Evolutionary conservation across 2,888 invertebrate species (phyloP), one percentile per base, ranked within the genome.

Genomic region (Rhimphoctona megacephalus): DNA sequence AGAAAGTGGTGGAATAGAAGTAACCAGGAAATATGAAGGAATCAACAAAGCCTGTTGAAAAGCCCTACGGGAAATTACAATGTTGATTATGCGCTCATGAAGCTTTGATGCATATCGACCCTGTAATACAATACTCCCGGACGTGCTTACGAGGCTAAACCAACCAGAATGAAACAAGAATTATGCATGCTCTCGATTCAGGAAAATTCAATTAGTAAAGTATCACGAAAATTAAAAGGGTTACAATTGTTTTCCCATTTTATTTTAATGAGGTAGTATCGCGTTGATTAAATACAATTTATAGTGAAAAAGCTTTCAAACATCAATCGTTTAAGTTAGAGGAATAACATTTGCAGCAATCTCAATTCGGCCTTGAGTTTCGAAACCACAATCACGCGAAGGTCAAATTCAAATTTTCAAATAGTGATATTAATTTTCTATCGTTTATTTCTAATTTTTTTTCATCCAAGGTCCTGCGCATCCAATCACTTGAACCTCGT

Each of bases 31-130:
- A 57, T 54, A 57, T 22, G 39, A 22, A 57, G n/a, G 57, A 70
- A 70, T 57, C 57, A 80, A 80, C 79, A 80, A 33, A 46, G 57
- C 17, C n/a, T 70, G 79, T 33, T 70, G 52, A 70, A 57, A 14
- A 70, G 33, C 69, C 25, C 46, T 61, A 49, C 25, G 46, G 70
- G 61, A 43, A 69, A 69, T 79, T 54, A 52, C 69, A 54, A 25
- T 22, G 43, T 69, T 79, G 69, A 39, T 39, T 80, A n/a, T 70
- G 52, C 25, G 25, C 70, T 36, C 69, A 80, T 54, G 33, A 39
- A 80, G 70, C 43, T 73, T 70, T 46, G 57, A 80, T 80, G 69
- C 52, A 57, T 69, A 46, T 46, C 46, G 39, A 30, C 19, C 43
- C 22, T 70, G 25, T 17, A 25, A 70, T 49, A 70, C 33, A 70